Conservation (phyloP, 2,888 invertebrate genomes). For the Tiliacea aurago region DNA sequence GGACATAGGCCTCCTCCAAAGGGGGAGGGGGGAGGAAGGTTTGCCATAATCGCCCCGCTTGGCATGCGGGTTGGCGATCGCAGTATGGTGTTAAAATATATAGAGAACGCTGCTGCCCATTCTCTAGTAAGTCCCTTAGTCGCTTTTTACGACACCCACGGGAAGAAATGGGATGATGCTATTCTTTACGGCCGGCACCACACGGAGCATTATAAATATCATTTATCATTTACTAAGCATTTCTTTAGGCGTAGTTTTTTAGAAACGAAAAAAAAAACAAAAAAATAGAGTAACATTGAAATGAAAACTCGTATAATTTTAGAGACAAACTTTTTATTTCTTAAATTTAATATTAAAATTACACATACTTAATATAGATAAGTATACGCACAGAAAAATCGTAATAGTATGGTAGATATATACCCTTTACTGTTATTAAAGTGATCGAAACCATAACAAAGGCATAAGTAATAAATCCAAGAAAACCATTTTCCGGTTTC, state of each 20-base stretch:
- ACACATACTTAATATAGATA: neutral
- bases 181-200: too few relatives aligned
- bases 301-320: neutral
- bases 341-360: neutral
- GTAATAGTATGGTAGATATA: neutral
- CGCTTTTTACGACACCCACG: too few relatives aligned
- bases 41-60: too few relatives aligned
- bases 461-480: neutral
- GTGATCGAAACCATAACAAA: neutral
- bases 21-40: too few relatives aligned
- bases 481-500: constrained; percentile 16
- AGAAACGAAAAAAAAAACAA: neutral
- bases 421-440: neutral
- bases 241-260: neutral
- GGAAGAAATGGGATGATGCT: too few relatives aligned
- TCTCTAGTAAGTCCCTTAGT: too few relatives aligned
- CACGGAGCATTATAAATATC: too few relatives aligned
- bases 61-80: too few relatives aligned
- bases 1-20: too few relatives aligned
- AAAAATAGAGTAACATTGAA: neutral
- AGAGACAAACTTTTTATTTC: neutral
- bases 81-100: too few relatives aligned
- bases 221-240: too few relatives aligned
- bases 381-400: neutral
- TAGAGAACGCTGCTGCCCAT: too few relatives aligned